phyloP scores from a whole-genome alignment of 2,113 vertebrate species.

The Tinamus guttatus region DNA sequence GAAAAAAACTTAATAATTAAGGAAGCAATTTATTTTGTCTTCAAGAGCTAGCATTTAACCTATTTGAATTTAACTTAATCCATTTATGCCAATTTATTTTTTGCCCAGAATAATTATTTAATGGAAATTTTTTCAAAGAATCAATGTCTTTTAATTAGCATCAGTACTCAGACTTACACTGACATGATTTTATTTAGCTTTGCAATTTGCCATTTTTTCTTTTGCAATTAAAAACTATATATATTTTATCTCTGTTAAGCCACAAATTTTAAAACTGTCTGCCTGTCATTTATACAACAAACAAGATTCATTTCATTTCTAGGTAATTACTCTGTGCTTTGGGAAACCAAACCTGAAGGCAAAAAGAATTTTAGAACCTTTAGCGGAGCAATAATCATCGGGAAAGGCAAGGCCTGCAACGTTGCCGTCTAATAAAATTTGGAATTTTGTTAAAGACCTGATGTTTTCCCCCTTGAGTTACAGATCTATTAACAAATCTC shows the following conservation, averaged over 20 bases:
- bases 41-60: not conserved
- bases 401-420: not conserved
- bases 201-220: not conserved
- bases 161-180: not conserved
- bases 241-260: not conserved
- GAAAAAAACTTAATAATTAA: not conserved
- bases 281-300: not conserved
- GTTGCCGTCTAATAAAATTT: not conserved
- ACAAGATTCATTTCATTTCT: not conserved
- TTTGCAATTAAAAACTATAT: not conserved
- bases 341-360: not conserved
- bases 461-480: not conserved
- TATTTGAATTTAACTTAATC: not conserved
- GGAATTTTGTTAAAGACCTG: not conserved
- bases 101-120: not conserved
- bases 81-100: not conserved
- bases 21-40: not conserved
- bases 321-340: not conserved
- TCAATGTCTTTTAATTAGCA: not conserved
- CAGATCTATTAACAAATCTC: not conserved
- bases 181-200: not conserved
- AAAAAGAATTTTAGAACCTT: not conserved
- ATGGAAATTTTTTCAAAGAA: not conserved
- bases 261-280: not conserved
- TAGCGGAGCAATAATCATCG: not conserved